Conservation (phyloP, 2,113 vertebrate genomes). For the Picathartes gymnocephalus region DNA sequence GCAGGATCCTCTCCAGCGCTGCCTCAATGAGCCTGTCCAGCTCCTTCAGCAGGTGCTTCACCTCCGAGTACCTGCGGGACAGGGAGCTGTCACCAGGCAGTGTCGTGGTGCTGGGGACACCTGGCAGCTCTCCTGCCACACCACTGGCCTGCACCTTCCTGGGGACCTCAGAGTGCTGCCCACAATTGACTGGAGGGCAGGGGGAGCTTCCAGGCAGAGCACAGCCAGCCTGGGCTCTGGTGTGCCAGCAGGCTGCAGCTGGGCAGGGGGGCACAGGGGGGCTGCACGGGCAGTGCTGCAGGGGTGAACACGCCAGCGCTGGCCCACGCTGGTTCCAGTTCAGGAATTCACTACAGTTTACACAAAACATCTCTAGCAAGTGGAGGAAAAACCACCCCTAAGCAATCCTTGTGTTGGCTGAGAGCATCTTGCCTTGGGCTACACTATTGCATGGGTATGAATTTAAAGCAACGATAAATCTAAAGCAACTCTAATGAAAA, state of each 20-base stretch:
- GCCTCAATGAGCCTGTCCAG: slow-evolving; percentile 74
- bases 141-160: neutral
- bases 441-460: neutral
- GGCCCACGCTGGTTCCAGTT: accelerated
- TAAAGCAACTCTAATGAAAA: neutral
- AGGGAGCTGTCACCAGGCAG: neutral
- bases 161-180: accelerated
- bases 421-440: neutral
- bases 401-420: neutral
- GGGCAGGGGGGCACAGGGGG: neutral
- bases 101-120: accelerated
- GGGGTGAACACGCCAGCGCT: neutral
- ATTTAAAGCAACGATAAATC: neutral
- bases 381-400: neutral
- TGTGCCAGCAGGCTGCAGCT: neutral
- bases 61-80: slow-evolving; percentile 70
- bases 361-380: neutral
- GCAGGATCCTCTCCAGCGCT: slow-evolving; percentile 68
- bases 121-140: accelerated
- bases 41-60: slow-evolving; percentile 66
- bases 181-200: accelerated
- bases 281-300: neutral
- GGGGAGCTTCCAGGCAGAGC: accelerated
- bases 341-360: neutral
- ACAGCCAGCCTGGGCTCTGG: accelerated